Evolutionary conservation across 2,888 invertebrate species (phyloP), one percentile per base, ranked within the genome.

Genomic region (Anagyrus pseudococci): DNA sequence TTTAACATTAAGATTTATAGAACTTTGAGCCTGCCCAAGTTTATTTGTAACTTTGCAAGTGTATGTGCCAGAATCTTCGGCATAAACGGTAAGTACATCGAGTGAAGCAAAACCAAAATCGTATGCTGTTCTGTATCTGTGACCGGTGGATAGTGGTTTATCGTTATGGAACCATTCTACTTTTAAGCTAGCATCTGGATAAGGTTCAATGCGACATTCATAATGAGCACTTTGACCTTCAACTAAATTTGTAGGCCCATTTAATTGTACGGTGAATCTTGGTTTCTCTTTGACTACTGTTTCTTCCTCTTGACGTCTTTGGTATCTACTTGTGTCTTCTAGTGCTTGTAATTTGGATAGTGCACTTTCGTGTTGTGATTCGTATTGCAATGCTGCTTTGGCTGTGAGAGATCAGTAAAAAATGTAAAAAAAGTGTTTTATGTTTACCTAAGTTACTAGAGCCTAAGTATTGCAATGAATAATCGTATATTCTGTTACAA

Each of bases 91-190:
- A 26, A 96, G 85, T 66, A 99, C 93, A 79, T 99, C 98, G 67
- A 99, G 86, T 56, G 98, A 93, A 61, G 96, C 96, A 82, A 96
- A 98, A 48, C 98, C 98, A 80, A 99, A 98, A 79, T 98, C 98
- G 76, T 92, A 94, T 50, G 95, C 91, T 50, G 96, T 96, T 75
- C 95, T 89, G 85, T 94, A 95, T 67, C 97, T 88, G 77, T 96
- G 96, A 59, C 94, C 94, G 67, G 91, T 91, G 73, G 89, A 90
- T 52, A 95, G 83, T 47, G 95, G 93, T 80, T 94, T 89, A 50
- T 93, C 95, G 80, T 98, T 95, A 75, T 94, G 94, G 83, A 93
- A 91, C 95, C 95, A 96, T 82, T 94, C 94, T 0, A 95, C 92
- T 75, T 93, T 92, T 79, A 96, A 87, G 68, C 89, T 89, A 4